phyloP scores from a whole-genome alignment of 2,113 vertebrate species.

The Sinocyclocheilus anophthalmus region DNA sequence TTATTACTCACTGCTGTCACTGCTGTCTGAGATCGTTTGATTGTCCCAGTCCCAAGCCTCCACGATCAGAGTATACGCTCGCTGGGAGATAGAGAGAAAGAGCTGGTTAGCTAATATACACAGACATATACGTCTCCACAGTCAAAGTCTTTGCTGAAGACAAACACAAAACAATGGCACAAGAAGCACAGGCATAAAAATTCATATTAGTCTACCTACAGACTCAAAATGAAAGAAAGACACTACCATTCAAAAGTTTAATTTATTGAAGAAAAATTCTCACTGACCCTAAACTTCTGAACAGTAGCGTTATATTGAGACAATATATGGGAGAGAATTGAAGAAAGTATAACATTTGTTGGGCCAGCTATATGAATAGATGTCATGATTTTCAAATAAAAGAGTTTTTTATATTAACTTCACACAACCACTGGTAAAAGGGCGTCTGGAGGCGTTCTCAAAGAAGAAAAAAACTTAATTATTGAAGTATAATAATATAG shows the following conservation, averaged over 20 bases:
- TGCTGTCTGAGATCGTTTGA: constrained; percentile 74
- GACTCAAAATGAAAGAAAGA: background rate
- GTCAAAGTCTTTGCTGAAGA: constrained; percentile 42
- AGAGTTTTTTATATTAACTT: background rate
- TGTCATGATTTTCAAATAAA: background rate
- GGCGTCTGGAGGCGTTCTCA: background rate
- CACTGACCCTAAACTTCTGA: background rate
- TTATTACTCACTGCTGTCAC: constrained; percentile 86
- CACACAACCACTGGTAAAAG: background rate
- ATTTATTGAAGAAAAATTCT: background rate
- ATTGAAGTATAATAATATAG: background rate
- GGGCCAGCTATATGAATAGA: background rate
- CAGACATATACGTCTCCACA: constrained; percentile 13
- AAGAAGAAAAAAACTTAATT: background rate
- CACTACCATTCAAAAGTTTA: background rate
- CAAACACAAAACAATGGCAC: constrained; percentile 20
- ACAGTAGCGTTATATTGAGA: background rate
- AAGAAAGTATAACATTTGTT: background rate
- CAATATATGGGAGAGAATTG: background rate
- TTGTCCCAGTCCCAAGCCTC: constrained; percentile 97
- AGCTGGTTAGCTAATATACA: constrained; percentile 35
- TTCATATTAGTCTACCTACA: background rate
- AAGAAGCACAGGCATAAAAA: background rate
- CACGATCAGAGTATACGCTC: constrained; percentile 88
- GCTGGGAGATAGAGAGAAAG: constrained; percentile 70